These are phyloP conservation scores for Uromys caudimaculatus DNA, from an alignment of 2,797 vertebrate genomes.

Conservation along the genomic window DNA sequence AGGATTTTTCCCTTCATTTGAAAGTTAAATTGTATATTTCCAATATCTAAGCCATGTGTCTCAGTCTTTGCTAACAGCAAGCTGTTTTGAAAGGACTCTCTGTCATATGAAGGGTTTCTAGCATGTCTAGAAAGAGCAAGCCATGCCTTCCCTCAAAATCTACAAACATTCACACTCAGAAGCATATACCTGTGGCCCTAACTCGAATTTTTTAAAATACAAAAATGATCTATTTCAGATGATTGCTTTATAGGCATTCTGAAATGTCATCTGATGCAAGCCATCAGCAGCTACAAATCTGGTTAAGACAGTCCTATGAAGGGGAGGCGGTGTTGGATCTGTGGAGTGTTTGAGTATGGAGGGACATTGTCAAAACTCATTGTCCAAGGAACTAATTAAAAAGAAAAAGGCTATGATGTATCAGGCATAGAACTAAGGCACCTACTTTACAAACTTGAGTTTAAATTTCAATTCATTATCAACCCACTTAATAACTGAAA, in stretches of 20 bases:
- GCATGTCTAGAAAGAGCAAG: slow-evolving; percentile 59
- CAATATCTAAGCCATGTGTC: slow-evolving; percentile 78
- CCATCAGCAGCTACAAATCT: neutral
- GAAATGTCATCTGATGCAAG: neutral
- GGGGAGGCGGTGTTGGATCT: neutral
- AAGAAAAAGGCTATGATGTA: neutral
- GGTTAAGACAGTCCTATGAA: neutral
- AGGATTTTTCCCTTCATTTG: slow-evolving; percentile 75
- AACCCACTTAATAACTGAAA: neutral
- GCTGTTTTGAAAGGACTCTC: slow-evolving; percentile 59
- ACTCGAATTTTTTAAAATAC: neutral
- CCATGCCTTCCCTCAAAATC: slow-evolving; percentile 19
- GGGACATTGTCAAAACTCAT: neutral
- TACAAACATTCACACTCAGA: slow-evolving; percentile 42
- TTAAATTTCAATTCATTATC: neutral
- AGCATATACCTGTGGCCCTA: neutral
- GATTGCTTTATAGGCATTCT: slow-evolving; percentile 12
- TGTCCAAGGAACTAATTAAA: neutral
- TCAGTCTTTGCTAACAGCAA: slow-evolving; percentile 64
- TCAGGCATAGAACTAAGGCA: neutral
- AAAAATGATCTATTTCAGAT: slow-evolving; percentile 26
- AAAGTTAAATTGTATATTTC: slow-evolving; percentile 78
- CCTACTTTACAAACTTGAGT: neutral
- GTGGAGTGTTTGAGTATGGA: neutral
- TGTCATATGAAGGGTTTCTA: slow-evolving; percentile 61